Evolutionary conservation across 2,797 vertebrate species (phyloP), one percentile per base, ranked within the genome.

Genomic region (Cephalopachus bancanus): DNA sequence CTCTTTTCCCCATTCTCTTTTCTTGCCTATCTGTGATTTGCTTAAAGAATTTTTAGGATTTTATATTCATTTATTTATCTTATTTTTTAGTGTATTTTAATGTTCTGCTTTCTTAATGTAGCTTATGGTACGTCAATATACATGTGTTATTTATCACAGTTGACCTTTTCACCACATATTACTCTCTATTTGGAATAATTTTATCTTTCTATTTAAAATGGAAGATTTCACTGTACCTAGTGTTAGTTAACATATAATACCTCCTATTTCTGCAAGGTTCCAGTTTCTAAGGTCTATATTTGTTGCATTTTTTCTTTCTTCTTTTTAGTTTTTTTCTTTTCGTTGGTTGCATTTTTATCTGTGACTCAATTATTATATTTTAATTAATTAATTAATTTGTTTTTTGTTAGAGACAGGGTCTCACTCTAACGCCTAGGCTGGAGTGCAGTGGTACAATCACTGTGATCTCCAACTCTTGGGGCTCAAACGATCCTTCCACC

Each of bases 121-220:
- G 74, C 28, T 71, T 67, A 69, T 91, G 53, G 26, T 91, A 44
- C 80, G 57, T 24, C 55, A 80, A 69, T 59, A 80, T 91, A 17
- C 17, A 65, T 78, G 10, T 7, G 49, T 62, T 33, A 62, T 9
- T 55, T 64, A 64, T 51, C 59, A 83, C n/a, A 37, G n/a, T 33
- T 78, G 30, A 78, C n/a, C n/a, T 59, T 69, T 80, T 60, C 17
- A 74, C 26, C 17, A 44, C 33, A 26, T 59, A n/a, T 69, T 71
- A 97, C 60, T 37, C 60, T 67, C 26, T 74, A 1, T 59, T 24
- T 72, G 81, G 83, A 87, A 95, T 91, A 79, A 9, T 60, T 78
- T 72, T 98, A 51, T 59, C 7, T 94, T 92, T 75, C 86, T 93
- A 60, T 93, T 96, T 65, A 84, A 67, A 75, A 87, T 69, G 28